These are phyloP conservation scores for Himalopsyche japonica DNA, from an alignment of 2,888 invertebrate genomes.

Conservation along the genomic window DNA sequence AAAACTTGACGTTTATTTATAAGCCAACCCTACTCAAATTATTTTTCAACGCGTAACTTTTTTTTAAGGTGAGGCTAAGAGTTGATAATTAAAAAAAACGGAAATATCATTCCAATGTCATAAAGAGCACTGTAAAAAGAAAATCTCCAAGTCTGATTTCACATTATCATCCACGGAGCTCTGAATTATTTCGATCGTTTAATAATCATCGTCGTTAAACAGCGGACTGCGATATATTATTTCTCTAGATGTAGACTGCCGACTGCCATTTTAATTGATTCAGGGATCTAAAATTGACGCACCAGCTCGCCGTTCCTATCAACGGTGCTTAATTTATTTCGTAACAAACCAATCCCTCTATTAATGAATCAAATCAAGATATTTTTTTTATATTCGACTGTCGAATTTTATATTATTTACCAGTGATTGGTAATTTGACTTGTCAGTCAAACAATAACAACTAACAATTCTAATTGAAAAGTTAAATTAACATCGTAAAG, in stretches of 20 bases:
- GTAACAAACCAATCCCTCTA: not conserved
- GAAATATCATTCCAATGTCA: not conserved
- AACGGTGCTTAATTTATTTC: not conserved
- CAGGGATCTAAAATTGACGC: not conserved
- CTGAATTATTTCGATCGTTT: constrained; percentile 12
- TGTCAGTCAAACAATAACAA: too few species aligned
- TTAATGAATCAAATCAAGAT: too few species aligned
- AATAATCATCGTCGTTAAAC: not conserved
- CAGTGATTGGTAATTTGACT: too few species aligned
- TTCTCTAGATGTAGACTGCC: not conserved
- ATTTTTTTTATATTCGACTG: too few species aligned
- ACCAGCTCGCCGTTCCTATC: not conserved
- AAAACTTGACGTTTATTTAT: too few species aligned
- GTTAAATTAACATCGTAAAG: too few species aligned
- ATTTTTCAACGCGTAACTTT: too few species aligned
- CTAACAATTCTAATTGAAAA: too few species aligned
- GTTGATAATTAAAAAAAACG: too few species aligned
- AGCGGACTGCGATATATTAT: not conserved
- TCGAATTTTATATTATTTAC: too few species aligned
- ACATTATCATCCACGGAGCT: constrained; percentile 4
- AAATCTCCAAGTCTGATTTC: not conserved
- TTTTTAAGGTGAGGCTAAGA: too few species aligned
- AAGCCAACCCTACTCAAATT: too few species aligned
- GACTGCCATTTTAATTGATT: not conserved
- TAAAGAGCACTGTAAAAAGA: not conserved